These are phyloP conservation scores for Lichenostomus cassidix DNA, from an alignment of 2,113 vertebrate genomes.

Conservation along the genomic window DNA sequence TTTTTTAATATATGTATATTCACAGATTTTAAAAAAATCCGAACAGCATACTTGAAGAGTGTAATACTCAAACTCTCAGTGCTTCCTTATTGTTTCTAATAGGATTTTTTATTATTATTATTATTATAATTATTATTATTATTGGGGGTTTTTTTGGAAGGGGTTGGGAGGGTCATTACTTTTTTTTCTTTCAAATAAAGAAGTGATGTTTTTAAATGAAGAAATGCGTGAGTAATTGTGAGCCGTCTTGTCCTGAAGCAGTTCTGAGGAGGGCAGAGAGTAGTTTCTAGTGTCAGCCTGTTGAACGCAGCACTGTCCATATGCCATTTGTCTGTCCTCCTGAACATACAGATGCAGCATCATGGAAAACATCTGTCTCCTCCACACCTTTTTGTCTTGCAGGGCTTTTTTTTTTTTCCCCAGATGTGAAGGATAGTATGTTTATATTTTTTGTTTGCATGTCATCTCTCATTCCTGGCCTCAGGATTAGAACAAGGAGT, in stretches of 20 bases:
- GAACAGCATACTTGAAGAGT: slow-evolving; percentile 97
- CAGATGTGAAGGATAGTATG: slow-evolving; percentile 15
- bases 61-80: slow-evolving; percentile 94
- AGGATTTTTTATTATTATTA: slow-evolving; percentile 87
- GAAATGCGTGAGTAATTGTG: slow-evolving; percentile 76
- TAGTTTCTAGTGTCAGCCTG: slow-evolving; percentile 40
- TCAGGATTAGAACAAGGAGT: slow-evolving; percentile 9
- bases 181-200: slow-evolving; percentile 81
- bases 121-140: slow-evolving; percentile 67
- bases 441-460: neutral
- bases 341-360: slow-evolving; percentile 48
- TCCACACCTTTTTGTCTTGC: neutral
- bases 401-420: neutral
- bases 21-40: slow-evolving; percentile 75
- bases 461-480: slow-evolving; percentile 8
- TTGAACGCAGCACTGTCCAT: neutral
- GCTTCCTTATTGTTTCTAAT: slow-evolving; percentile 94
- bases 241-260: slow-evolving; percentile 66
- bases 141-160: slow-evolving; percentile 73
- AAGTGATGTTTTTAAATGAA: slow-evolving; percentile 80
- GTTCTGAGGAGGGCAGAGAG: slow-evolving; percentile 62
- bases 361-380: slow-evolving; percentile 6
- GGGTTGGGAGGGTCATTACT: slow-evolving; percentile 68
- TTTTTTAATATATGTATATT: slow-evolving; percentile 76
- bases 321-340: slow-evolving; percentile 39